phyloP scores from a whole-genome alignment of 1,140 invertebrate species.

The Atopsyche davidsoni region DNA sequence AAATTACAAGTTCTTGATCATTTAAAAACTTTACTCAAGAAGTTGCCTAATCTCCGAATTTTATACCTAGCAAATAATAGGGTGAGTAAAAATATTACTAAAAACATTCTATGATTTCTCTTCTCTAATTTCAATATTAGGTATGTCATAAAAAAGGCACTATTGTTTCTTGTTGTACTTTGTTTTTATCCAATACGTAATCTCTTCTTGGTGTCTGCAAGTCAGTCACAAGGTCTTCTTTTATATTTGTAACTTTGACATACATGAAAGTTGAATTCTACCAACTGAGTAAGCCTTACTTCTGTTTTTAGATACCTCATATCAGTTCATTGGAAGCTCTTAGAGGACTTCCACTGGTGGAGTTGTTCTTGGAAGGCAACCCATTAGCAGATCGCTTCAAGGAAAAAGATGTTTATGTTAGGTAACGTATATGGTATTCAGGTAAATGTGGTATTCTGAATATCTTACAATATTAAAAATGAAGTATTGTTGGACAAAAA shows the following conservation, averaged over 20 bases:
- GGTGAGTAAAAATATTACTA: constrained; percentile 49
- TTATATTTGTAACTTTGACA: neutral
- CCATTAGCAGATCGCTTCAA: constrained; percentile 72
- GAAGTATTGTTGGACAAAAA: too few relatives aligned
- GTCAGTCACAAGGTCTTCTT: neutral
- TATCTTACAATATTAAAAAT: too few relatives aligned
- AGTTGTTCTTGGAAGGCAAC: constrained; percentile 75
- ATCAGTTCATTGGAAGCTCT: constrained; percentile 64
- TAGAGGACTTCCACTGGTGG: constrained; percentile 62
- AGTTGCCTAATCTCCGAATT: constrained; percentile 69
- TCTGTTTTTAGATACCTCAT: constrained; percentile 58
- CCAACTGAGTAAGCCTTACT: neutral
- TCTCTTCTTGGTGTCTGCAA: constrained; percentile 6
- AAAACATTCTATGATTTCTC: neutral
- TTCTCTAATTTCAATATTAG: neutral
- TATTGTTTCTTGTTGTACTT: neutral
- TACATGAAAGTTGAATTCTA: too few relatives aligned
- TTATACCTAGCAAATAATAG: constrained; percentile 78
- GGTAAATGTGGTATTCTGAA: too few relatives aligned
- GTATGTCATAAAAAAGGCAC: neutral
- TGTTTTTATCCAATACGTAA: constrained; percentile 6
- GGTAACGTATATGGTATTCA: constrained; percentile 53
- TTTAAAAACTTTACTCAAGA: constrained; percentile 55
- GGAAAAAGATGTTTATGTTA: constrained; percentile 72
- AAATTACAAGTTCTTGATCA: constrained; percentile 63